phyloP scores from a whole-genome alignment of 2,888 invertebrate species.

The Gandaritis pyraliata region DNA sequence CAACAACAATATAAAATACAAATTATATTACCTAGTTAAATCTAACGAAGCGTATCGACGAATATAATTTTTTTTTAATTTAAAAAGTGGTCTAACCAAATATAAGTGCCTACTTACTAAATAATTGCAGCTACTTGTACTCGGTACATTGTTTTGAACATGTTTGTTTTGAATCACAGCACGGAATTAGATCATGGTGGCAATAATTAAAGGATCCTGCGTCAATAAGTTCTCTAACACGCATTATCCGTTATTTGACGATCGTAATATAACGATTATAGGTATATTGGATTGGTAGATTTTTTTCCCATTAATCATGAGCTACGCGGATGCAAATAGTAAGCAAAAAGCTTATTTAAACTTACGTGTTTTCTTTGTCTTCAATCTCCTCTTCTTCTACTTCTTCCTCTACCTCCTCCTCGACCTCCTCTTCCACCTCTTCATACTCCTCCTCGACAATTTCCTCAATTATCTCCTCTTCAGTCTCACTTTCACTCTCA shows the following conservation, averaged over 20 bases:
- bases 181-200: constrained; percentile 16
- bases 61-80: no score
- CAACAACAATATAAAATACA: no score
- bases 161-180: constrained; percentile 25
- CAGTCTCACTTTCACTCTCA: constrained; percentile 59
- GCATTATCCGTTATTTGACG: neutral
- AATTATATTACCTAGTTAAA: no score
- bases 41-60: no score
- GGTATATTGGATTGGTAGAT: no score
- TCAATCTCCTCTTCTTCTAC: constrained; percentile 45
- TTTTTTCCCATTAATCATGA: no score
- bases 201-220: constrained; percentile 12
- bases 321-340: no score
- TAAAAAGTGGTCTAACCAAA: no score
- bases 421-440: constrained; percentile 45
- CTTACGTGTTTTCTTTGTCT: constrained; percentile 33
- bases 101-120: no score
- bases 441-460: constrained; percentile 55
- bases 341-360: constrained; percentile 2
- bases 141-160: neutral
- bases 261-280: neutral
- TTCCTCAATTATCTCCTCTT: constrained; percentile 59
- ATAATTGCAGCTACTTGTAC: no score
- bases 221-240: constrained; percentile 11
- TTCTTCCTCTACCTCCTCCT: constrained; percentile 42